Percentiles rank a stretch among this genome's conserved stretches.
These are phyloP conservation scores for Plemyria rubiginata DNA, from an alignment of 2,888 invertebrate genomes.

Conservation along the genomic window DNA sequence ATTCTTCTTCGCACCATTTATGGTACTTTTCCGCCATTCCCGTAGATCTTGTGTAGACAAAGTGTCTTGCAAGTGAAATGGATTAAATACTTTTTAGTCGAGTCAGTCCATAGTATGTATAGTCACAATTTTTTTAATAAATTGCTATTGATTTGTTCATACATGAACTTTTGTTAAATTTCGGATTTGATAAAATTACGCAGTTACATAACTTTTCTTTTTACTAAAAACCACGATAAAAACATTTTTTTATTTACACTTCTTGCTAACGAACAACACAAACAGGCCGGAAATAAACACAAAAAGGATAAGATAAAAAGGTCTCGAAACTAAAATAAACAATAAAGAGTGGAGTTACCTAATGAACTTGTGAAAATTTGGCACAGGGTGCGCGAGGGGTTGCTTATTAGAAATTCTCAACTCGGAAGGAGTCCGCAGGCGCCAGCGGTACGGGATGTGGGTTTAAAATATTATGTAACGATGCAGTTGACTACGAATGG, in stretches of 20 bases:
- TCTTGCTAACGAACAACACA: constrained; percentile 53
- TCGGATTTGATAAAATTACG: constrained; percentile 1
- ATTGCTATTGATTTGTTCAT: neutral
- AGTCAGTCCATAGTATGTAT: no score
- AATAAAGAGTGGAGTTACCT: constrained; percentile 69
- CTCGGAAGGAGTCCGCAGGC: constrained; percentile 60
- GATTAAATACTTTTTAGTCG: no score
- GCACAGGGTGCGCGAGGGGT: constrained; percentile 65
- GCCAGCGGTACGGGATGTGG: constrained; percentile 52
- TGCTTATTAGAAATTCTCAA: constrained; percentile 73
- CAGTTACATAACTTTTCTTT: neutral
- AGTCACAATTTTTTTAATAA: no score
- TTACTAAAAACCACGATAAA: constrained; percentile 7
- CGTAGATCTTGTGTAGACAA: no score
- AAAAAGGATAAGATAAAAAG: constrained; percentile 62
- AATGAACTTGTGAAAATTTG: constrained; percentile 74
- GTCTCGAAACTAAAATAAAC: constrained; percentile 68
- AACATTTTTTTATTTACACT: constrained; percentile 38
- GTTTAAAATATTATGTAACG: constrained; percentile 52
- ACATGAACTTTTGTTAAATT: neutral
- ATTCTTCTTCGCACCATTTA: no score
- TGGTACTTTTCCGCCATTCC: no score
- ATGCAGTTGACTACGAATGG: constrained; percentile 25
- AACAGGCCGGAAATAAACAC: constrained; percentile 52
- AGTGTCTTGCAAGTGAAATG: no score